Percentiles rank a stretch among this genome's conserved stretches.
Conservation (phyloP, 2,113 vertebrate species). For the Rhineura floridana region DNA sequence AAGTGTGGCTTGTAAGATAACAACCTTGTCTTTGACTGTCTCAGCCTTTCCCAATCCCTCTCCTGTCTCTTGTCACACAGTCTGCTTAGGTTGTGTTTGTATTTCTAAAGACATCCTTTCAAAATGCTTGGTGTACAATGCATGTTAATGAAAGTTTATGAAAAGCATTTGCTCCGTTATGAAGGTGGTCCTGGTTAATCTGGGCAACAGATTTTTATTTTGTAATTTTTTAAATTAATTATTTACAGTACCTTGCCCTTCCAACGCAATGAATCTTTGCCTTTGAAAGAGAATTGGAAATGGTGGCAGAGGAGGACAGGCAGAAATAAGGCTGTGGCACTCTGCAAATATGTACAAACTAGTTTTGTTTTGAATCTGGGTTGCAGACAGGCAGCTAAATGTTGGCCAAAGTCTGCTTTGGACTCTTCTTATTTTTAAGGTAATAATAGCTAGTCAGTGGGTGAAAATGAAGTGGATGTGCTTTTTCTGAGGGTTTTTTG, state of each 20-base stretch:
- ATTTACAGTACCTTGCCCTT: too few species aligned
- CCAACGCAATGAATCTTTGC: neutral
- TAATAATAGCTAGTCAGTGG: neutral
- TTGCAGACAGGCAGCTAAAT: neutral
- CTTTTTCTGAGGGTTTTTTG: too few species aligned
- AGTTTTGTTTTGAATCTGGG: neutral
- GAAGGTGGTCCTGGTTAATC: neutral
- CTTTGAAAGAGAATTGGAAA: neutral
- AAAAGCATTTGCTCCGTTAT: neutral
- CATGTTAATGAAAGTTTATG: neutral
- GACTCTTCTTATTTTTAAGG: neutral
- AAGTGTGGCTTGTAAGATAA: constrained; percentile 73
- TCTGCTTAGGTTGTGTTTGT: too few species aligned
- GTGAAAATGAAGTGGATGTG: neutral
- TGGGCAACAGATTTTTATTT: neutral
- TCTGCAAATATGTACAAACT: neutral
- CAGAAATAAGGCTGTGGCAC: neutral
- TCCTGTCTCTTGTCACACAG: constrained; percentile 68
- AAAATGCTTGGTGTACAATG: constrained; percentile 30
- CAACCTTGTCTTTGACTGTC: constrained; percentile 67
- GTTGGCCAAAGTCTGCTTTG: neutral
- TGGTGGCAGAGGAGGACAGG: neutral
- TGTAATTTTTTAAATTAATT: neutral
- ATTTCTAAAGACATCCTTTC: constrained; percentile 5
- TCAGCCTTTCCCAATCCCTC: constrained; percentile 65